phyloP scores from a whole-genome alignment of 2,797 vertebrate species.

The Threskiornis aethiopicus region DNA sequence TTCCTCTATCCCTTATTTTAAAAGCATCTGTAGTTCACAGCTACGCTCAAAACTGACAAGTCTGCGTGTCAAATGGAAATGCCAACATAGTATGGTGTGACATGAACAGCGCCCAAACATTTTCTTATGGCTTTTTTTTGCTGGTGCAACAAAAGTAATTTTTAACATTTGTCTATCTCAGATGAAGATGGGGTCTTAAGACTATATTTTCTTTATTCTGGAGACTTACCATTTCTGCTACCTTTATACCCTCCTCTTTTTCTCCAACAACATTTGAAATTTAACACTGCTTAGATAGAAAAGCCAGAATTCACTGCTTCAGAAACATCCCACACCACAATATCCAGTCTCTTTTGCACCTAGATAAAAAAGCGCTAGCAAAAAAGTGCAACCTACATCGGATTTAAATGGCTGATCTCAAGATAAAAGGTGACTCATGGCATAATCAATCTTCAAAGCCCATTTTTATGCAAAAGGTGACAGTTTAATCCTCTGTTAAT shows the following conservation, averaged over 20 bases:
- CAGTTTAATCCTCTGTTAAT: not conserved
- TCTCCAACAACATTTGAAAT: not conserved
- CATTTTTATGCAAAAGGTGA: not conserved
- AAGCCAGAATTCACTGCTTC: not conserved
- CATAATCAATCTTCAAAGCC: not conserved
- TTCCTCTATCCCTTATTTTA: not conserved
- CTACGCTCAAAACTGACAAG: not conserved
- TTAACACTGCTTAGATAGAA: not conserved
- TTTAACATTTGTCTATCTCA: not conserved
- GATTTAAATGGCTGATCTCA: not conserved
- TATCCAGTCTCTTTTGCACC: not conserved
- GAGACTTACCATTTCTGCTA: not conserved
- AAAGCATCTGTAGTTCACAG: slow-evolving; percentile 42
- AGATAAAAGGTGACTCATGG: not conserved
- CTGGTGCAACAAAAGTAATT: not conserved
- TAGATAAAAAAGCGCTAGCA: not conserved
- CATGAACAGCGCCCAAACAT: not conserved
- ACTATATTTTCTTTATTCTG: not conserved
- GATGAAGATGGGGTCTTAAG: not conserved
- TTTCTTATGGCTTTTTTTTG: not conserved
- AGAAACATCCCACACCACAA: not conserved
- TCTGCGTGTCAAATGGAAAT: not conserved
- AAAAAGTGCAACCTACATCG: not conserved
- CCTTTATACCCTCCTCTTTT: not conserved
- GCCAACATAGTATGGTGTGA: slow-evolving; percentile 4